Base-by-base conservation (phyloP, 37 sponge, comb jelly and placozoan species). In the Haliclona indistincta region DNA sequence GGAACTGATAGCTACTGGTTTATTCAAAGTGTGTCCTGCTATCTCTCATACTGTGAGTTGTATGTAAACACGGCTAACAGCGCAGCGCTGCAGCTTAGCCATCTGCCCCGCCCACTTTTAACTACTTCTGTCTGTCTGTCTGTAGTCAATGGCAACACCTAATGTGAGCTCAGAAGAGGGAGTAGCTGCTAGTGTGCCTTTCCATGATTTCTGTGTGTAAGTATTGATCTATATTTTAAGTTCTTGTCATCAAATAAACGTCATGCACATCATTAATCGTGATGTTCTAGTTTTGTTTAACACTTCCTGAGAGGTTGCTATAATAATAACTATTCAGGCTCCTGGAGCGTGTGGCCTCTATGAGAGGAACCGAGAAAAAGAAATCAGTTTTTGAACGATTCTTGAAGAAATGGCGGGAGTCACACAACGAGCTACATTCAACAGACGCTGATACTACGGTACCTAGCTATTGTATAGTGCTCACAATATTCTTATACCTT, bases 351-450 rank as follows among this genome's bases (percentile, higher is more conserved):
- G 41, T 93, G 1, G 63, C 55, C 53, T 54, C 74, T 4, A 68
- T 55, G 4, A 88, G 69, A 36, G 93, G 93, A 2, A 84, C 53
- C 36, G 89, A 93, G 29, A 71, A 70, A 65, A 93, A 88, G 82
- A 93, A 88, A 43, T 54, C 51, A 0, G 40, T 88, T 15, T 41
- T 88, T 8, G 36, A 29, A 0, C 17, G 42, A 0, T 90, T 90
- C 64, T 11, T 90, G 29, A 58, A 77, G 3, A 64, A 71, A 39
- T 90, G 91, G 91, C 80, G 91, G 38, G 69, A 76, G 39, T 81
- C 76, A 2, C 86, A 90, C 39, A 36, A 19, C 34, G 69, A 45
- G 30, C 81, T 90, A 15, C 82, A 90, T 55, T 52, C 73, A 17
- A 49, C 73, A 26, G 79, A 77, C 53, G 65, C 85, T 37, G 67